phyloP scores from a whole-genome alignment of 1,140 invertebrate genomes.

The Myzus persicae region DNA sequence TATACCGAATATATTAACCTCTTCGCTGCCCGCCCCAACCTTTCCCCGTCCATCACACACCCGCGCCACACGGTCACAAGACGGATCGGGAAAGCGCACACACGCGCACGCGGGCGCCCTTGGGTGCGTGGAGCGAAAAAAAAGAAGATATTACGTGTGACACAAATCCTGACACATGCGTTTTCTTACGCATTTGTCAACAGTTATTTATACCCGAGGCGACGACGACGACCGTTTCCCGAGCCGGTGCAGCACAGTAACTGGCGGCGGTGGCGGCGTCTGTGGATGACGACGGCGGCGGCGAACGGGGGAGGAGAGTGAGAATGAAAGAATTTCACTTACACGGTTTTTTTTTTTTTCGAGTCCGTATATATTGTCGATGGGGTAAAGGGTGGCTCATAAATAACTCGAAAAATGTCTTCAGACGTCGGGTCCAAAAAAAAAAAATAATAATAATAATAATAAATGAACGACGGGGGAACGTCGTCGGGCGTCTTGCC shows the following conservation, averaged over 20 bases:
- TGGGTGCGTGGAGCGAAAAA: background rate
- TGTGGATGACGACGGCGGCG: too few species aligned
- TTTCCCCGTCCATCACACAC: background rate
- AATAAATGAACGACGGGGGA: constrained; percentile 23
- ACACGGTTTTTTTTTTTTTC: background rate
- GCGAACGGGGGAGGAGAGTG: background rate
- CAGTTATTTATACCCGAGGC: constrained; percentile 49
- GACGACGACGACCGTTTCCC: background rate
- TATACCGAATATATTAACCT: constrained; percentile 45
- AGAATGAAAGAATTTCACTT: constrained; percentile 40
- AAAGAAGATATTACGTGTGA: constrained; percentile 49
- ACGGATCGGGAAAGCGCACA: background rate
- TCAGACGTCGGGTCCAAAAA: background rate
- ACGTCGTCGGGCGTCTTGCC: background rate
- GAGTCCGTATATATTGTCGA: background rate
- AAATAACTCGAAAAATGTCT: constrained; percentile 42
- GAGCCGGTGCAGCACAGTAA: background rate
- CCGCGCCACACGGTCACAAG: background rate
- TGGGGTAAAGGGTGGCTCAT: background rate
- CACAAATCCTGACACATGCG: constrained; percentile 55
- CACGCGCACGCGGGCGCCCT: background rate
- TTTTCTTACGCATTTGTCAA: constrained; percentile 50
- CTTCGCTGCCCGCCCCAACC: background rate
- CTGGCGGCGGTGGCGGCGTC: background rate
- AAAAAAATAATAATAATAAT: constrained; percentile 28